A percentile compares a stretch with the other conserved stretches of the same genome.
These are phyloP conservation scores for Xenentodon cancila DNA, from an alignment of 2,797 vertebrate genomes.

Conservation along the genomic window DNA sequence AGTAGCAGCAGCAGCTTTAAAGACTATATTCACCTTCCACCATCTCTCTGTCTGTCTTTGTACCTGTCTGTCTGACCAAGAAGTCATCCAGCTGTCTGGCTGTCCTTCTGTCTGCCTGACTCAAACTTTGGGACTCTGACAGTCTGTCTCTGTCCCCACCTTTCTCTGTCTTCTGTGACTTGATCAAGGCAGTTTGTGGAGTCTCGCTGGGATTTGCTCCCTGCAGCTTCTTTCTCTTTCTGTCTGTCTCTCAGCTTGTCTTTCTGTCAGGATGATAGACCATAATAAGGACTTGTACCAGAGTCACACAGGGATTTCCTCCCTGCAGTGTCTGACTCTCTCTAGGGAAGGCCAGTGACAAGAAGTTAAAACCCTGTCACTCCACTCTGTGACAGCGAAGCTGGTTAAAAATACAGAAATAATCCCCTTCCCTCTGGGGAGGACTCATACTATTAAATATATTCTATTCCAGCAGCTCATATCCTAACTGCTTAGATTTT, in stretches of 20 bases:
- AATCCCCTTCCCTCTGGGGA: constrained; percentile 50
- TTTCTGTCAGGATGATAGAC: constrained; percentile 47
- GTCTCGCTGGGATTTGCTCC: constrained; percentile 49
- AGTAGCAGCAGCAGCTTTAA: too few species aligned
- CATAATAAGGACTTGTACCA: constrained; percentile 30
- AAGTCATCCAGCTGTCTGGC: neutral
- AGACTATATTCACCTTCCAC: too few species aligned
- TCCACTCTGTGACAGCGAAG: constrained; percentile 45
- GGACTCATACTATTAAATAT: constrained; percentile 25
- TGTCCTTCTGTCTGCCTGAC: constrained; percentile 15
- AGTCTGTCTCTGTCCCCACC: constrained; percentile 15
- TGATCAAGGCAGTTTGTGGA: constrained; percentile 32
- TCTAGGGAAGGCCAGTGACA: constrained; percentile 52
- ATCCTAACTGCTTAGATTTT: constrained; percentile 29
- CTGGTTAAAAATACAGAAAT: constrained; percentile 45
- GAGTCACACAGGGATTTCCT: constrained; percentile 53
- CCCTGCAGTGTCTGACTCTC: constrained; percentile 33
- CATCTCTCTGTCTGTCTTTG: neutral
- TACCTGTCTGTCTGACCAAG: neutral
- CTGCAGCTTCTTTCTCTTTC: constrained; percentile 24
- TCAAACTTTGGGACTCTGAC: constrained; percentile 19
- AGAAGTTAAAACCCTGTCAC: constrained; percentile 59
- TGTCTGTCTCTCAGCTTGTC: constrained; percentile 33
- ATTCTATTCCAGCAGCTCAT: constrained; percentile 32
- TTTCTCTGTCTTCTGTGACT: constrained; percentile 27